A percentile compares a stretch with the other conserved stretches of the same genome.
phyloP scores from a whole-genome alignment of 2,113 vertebrate species.

The Isichthys henryi region DNA sequence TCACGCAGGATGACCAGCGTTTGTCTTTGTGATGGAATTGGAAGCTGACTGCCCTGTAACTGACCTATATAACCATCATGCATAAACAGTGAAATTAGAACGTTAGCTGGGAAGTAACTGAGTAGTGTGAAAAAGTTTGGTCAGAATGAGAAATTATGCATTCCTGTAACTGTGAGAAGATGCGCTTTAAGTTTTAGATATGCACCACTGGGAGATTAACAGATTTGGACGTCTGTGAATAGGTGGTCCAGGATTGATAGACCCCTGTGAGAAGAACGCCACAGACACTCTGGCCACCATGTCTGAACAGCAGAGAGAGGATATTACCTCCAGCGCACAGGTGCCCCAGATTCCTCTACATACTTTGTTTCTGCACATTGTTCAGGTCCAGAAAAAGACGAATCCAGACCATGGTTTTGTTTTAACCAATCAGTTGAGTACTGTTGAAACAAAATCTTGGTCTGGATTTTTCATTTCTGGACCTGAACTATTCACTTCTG shows the following conservation, averaged over 20 bases:
- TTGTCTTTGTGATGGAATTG: background rate
- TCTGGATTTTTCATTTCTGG: background rate
- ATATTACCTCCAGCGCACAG: constrained; percentile 94
- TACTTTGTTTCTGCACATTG: background rate
- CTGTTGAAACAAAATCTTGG: background rate
- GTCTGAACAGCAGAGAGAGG: constrained; percentile 81
- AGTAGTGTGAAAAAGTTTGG: background rate
- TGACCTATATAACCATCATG: background rate
- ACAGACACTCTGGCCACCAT: constrained; percentile 74
- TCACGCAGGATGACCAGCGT: background rate
- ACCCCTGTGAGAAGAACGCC: constrained; percentile 88
- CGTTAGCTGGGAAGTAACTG: background rate
- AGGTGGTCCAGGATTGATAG: constrained; percentile 83
- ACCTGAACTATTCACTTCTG: background rate
- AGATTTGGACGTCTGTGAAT: background rate
- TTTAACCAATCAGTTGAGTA: background rate
- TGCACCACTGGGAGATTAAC: background rate
- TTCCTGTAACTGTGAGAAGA: background rate
- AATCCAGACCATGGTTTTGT: background rate
- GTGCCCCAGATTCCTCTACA: constrained; percentile 28
- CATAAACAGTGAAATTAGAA: background rate
- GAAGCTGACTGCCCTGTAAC: background rate
- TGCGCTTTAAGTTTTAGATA: background rate
- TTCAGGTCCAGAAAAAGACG: background rate
- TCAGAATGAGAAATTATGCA: background rate